These are phyloP conservation scores for Poeciliopsis prolifica DNA, from an alignment of 2,113 vertebrate species.

Conservation along the genomic window DNA sequence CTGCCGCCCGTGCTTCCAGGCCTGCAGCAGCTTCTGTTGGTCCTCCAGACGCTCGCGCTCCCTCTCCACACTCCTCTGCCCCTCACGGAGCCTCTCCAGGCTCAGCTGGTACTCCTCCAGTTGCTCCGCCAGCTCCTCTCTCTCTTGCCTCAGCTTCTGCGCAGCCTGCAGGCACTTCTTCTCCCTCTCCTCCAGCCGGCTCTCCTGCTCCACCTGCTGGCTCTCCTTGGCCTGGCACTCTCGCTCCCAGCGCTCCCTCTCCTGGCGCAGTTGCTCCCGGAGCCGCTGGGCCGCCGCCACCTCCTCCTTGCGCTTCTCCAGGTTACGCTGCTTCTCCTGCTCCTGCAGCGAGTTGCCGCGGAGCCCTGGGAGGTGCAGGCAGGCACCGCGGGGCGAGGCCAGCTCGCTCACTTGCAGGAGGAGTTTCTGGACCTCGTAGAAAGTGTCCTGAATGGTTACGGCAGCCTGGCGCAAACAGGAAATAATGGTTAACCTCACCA, in stretches of 20 bases:
- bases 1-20: slow-evolving; percentile 80
- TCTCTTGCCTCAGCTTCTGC: slow-evolving; percentile 80
- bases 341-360: slow-evolving; percentile 86
- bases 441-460: slow-evolving; percentile 91
- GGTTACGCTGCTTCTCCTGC: slow-evolving; percentile 93
- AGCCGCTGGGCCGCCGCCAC: slow-evolving; percentile 82
- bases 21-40: slow-evolving; percentile 77
- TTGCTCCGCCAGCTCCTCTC: slow-evolving; percentile 84
- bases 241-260: slow-evolving; percentile 88
- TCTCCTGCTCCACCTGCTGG: slow-evolving; percentile 80
- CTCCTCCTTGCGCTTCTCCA: slow-evolving; percentile 91
- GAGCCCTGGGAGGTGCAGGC: slow-evolving; percentile 56
- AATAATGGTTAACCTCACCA: slow-evolving; percentile 13
- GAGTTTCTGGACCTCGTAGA: slow-evolving; percentile 85
- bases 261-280: slow-evolving; percentile 83
- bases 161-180: slow-evolving; percentile 79
- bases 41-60: slow-evolving; percentile 85
- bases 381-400: slow-evolving; percentile 49
- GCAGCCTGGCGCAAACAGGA: slow-evolving; percentile 80
- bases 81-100: slow-evolving; percentile 90
- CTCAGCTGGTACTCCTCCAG: slow-evolving; percentile 91
- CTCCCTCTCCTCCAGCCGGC: slow-evolving; percentile 75
- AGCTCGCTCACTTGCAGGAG: slow-evolving; percentile 82
- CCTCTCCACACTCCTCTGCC: slow-evolving; percentile 86
- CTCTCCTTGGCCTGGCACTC: slow-evolving; percentile 80